Evolutionary conservation across 2,888 invertebrate species (phyloP), one percentile per base, ranked within the genome.

Genomic region (Ernsta delagoae): DNA sequence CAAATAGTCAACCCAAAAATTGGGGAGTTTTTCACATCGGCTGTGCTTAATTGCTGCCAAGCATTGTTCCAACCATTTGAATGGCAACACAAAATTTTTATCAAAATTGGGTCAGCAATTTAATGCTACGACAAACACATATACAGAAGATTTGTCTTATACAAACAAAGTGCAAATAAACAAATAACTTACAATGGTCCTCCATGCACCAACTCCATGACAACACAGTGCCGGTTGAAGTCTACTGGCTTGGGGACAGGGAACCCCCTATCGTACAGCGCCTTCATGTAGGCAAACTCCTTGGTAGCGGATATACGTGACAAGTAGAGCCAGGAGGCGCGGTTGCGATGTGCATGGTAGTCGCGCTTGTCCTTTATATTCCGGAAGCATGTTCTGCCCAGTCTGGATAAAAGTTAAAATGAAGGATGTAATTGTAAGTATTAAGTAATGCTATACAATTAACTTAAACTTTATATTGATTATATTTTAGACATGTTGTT

Each of bases 281-380:
- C 99, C 86, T 97, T 98, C 98, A 99, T 98, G 84, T 98, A 99
- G 0, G 99, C 98, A 92, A 97, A 99, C 92, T 99, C 99, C 92
- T 99, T 98, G 1, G 98, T 97, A 0, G 99, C 99, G 0, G 99
- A 99, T 76, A 99, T 96, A 70, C 99, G 95, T 0, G 99, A 98
- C 64, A 99, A 90, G 87, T 99, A 99, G 0, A 99, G 92, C 99
- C 99, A 99, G 0, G 98, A 98, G 8, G 96, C 96, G 65, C 96
- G 96, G 82, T 97, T 96, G 66, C 99, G 95, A 77, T 98, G 97
- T 70, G 97, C 97, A 84, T 99, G 98, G 88, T 99, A 99, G 89
- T 99, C 99, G 5, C 99, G 94, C 88, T 99, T 99, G 79, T 96
- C 97, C 84, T 98, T 98, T 16, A 99, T 94, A 81, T 98, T 99